These are phyloP conservation scores for Eristalinus sepulchralis DNA, from an alignment of 2,888 invertebrate species.

Conservation along the genomic window DNA sequence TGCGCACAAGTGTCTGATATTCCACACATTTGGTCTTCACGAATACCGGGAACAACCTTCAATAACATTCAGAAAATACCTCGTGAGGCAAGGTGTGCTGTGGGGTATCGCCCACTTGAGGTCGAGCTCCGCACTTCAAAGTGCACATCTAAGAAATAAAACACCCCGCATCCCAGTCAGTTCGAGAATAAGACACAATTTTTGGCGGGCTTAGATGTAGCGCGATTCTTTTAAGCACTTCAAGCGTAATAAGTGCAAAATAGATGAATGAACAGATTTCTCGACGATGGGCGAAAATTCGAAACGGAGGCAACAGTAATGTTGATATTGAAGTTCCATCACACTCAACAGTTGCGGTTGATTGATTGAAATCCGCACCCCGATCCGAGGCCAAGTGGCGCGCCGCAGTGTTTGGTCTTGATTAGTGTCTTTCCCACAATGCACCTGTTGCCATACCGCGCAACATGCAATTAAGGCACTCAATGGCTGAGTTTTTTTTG, in stretches of 20 bases:
- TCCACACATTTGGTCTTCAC: background rate
- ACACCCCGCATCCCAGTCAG: background rate
- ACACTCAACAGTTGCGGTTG: background rate
- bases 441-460: background rate
- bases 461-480: background rate
- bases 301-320: background rate
- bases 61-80: background rate
- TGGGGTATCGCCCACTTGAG: background rate
- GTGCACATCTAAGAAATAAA: background rate
- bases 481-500: background rate
- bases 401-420: background rate
- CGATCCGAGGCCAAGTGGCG: background rate
- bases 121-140: background rate
- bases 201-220: background rate
- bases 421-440: background rate
- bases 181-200: slow-evolving; percentile 5
- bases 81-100: background rate
- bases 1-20: slow-evolving; percentile 1
- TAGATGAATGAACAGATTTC: background rate
- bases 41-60: slow-evolving; percentile 23
- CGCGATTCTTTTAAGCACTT: background rate
- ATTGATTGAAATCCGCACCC: background rate
- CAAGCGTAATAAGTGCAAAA: background rate
- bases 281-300: background rate
- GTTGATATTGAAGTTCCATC: background rate